Evolutionary conservation across 1,140 invertebrate genomes (phyloP), one percentile per base, ranked within the genome.

Genomic region (Polypedilum vanderplanki): DNA sequence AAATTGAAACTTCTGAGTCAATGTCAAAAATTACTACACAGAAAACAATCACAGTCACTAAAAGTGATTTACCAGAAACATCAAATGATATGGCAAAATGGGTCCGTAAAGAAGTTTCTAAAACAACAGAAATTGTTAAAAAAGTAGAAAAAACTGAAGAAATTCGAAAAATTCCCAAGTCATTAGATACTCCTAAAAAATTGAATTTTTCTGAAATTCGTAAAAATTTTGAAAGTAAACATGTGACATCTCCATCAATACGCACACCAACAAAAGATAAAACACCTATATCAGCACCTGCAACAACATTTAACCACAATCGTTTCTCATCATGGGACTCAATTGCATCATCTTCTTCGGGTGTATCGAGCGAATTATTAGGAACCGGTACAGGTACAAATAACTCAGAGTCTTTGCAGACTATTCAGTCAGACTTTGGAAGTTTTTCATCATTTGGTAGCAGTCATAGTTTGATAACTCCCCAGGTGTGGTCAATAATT

Each of bases 401-500:
- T 15, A 41, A 74, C n/a, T 78, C 81, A 57, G 79, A 80, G 75
- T 80, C 80, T 73, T 79, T 80, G 15, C 81, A 81, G 75, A 80
- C 82, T 41, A 82, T 79, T 65, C 80, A 80, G 40, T 82, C 79
- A 0, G 81, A 82, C 12, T 82, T 82, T 40, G 81, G 81, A 18
- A 82, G 81, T 75, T 82, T 82, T 76, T 82, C 81, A 1, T 82
- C 81, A 33, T 74, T 82, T 79, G 81, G 81, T 67, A 82, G 81
- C 76, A 82, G 82, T 77, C 81, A 82, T 77, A 82, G 81, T 18
- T 64, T 82, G 77, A 82, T 82, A 17, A 82, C 81, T 73, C 81
- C 81, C 20, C 81, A 82, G 65, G 65, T 67, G n/a, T n/a, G n/a
- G n/a, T n/a, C n/a, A n/a, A n/a, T n/a, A n/a, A 41, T 46, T 67